Base-by-base conservation (phyloP, 1,140 invertebrate genomes). In the Ganaspis sp. region DNA sequence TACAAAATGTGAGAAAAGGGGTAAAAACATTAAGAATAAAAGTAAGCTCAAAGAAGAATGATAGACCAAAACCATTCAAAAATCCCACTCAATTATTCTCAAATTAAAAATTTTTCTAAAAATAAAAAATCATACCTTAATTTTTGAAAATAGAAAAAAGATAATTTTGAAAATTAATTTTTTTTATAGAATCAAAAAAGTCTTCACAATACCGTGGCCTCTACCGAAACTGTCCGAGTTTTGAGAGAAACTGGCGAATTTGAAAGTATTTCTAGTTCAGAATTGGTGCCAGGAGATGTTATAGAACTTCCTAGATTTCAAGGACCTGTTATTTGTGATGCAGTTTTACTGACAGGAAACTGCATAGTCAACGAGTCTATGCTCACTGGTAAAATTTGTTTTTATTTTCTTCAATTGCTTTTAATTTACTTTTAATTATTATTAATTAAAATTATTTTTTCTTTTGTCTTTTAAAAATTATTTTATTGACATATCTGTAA, bases 301-400 rank as follows among this genome's bases (percentile, higher is more conserved):
- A 94, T 99, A 45, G 93, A 96, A 73, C 95, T 99, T 78, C 97
- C 98, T 11, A 91, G 94, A 1, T 92, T 94, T 81, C 97, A 97
- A 19, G 96, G 96, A 87, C 93, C 94, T 4, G 95, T 99, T 93
- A 94, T 96, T 79, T 98, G 97, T 90, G 98, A 99, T 91, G 97
- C 97, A 1, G 95, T 97, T 1, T 88, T 99, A 23, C 92, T 99
- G 2, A 94, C 94, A 64, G 98, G 98, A 2, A 96, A 94, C 74
- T 98, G 97, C 81, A 97, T 99, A 81, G 94, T 99, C 12, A 98
- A 99, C 89, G 98, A 99, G 92, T 97, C 96, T 81, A 98, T 99
- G 97, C 93, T 99, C 11, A 99, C 98, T 71, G 97, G 96, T 97
- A 88, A 93, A 73, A 73, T 73, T 74, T 75, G 74, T 76, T 12